Conservation (phyloP, 2,113 vertebrate genomes). For the Corythornis cristatus region DNA sequence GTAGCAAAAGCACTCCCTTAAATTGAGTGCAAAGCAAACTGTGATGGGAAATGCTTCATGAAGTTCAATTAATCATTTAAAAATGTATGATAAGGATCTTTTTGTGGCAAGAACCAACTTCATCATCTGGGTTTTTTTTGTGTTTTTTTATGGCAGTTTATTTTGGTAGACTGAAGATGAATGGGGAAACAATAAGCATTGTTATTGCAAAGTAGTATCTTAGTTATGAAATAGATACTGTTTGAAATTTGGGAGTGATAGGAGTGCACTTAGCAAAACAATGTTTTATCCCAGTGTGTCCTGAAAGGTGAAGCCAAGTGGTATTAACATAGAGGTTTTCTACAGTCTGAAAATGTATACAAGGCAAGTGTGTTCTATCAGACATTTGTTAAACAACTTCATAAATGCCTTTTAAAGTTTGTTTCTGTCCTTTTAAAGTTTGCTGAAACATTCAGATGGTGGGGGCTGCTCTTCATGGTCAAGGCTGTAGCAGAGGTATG, state of each 20-base stretch:
- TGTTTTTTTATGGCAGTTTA: neutral
- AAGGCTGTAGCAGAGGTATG: neutral
- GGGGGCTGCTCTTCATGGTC: neutral
- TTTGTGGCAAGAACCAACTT: neutral
- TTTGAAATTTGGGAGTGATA: neutral
- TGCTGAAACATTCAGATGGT: neutral
- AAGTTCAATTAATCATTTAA: neutral
- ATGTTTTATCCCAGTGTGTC: neutral
- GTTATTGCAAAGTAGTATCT: neutral
- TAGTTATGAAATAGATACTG: neutral
- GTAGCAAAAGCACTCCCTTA: neutral
- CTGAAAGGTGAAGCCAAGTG: neutral
- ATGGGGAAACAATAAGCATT: conserved; percentile 3
- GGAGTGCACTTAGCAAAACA: neutral
- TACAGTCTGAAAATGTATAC: neutral
- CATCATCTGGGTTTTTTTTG: neutral
- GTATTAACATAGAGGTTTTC: neutral
- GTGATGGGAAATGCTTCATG: neutral
- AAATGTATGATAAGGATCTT: neutral
- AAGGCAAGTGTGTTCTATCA: neutral
- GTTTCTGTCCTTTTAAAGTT: neutral
- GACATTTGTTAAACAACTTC: neutral
- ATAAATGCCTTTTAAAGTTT: neutral
- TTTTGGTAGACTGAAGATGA: neutral
- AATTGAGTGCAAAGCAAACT: neutral